Evolutionary conservation across 2,888 invertebrate genomes (phyloP).

Genomic region (Meganola albula): DNA sequence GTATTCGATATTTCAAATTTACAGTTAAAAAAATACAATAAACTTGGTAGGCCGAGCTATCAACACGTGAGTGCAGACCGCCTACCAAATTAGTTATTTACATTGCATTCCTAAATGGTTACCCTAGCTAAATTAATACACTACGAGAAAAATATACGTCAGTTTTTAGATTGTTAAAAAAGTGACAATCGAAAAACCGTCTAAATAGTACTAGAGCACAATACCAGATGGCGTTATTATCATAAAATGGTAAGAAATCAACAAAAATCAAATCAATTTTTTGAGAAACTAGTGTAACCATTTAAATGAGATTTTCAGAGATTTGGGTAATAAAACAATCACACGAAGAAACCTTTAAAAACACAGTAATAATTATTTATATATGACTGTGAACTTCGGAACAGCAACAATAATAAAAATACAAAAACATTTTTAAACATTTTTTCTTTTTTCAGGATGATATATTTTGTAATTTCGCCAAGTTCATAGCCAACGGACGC

Average conservation of each 20-base stretch:
- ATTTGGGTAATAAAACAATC: conserved; percentile 65
- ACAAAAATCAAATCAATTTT: neutral
- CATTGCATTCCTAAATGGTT: conserved; percentile 67
- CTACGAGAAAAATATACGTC: conserved; percentile 15
- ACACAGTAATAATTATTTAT: conserved; percentile 43
- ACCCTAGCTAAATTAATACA: conserved; percentile 44
- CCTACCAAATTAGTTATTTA: conserved; percentile 72
- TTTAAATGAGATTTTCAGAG: conserved; percentile 35
- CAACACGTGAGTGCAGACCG: conserved; percentile 58
- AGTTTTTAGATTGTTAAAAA: neutral
- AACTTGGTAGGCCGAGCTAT: conserved; percentile 60
- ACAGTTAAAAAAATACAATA: conserved; percentile 34
- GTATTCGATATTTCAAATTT: conserved; percentile 14
- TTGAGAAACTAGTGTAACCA: conserved; percentile 44
- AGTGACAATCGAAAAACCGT: neutral
- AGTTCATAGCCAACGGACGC: conserved; percentile 42
- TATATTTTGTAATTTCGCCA: conserved; percentile 9
- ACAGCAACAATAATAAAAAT: neutral
- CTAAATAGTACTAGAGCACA: neutral
- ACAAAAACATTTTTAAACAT: no score
- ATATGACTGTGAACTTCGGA: conserved; percentile 38
- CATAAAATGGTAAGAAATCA: neutral
- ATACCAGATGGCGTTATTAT: neutral
- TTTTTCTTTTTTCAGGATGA: conserved; percentile 3
- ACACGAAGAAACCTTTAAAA: conserved; percentile 67